phyloP scores from a whole-genome alignment of 2,797 vertebrate genomes.

The Syngnathus acus region DNA sequence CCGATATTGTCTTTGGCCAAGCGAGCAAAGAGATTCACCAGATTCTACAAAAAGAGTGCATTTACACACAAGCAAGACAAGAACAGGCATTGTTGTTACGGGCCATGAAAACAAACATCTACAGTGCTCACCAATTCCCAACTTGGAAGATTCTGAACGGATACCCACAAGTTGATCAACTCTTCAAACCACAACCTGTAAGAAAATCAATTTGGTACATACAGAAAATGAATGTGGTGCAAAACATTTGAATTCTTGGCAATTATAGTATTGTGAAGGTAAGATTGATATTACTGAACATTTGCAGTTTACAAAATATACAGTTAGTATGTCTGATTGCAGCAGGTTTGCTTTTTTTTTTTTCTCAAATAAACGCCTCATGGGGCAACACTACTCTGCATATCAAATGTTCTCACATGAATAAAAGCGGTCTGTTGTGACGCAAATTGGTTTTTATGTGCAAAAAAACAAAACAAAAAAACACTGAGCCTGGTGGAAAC shows the following conservation, averaged over 20 bases:
- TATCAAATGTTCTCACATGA: neutral
- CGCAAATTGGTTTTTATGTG: neutral
- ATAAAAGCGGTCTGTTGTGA: neutral
- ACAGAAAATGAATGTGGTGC: neutral
- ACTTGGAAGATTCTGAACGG: constrained; percentile 93
- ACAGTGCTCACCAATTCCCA: constrained; percentile 88
- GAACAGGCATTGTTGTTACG: neutral
- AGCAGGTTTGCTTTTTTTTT: neutral
- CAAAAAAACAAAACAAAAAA: neutral
- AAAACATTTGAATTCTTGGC: neutral
- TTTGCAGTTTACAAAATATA: too few relatives aligned
- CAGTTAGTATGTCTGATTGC: too few relatives aligned
- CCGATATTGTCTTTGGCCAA: constrained; percentile 97
- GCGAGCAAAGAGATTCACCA: constrained; percentile 93
- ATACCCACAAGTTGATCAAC: constrained; percentile 86
- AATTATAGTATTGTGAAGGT: neutral
- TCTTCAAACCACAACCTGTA: constrained; percentile 95
- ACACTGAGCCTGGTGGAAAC: neutral
- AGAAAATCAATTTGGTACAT: constrained; percentile 20
- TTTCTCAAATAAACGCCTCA: neutral
- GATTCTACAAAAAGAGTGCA: constrained; percentile 69
- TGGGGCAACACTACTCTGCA: neutral
- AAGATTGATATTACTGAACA: neutral
- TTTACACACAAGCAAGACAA: neutral
- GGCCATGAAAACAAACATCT: neutral